Conservation (phyloP, 1,140 invertebrate species). For the Calliphora vicina region DNA sequence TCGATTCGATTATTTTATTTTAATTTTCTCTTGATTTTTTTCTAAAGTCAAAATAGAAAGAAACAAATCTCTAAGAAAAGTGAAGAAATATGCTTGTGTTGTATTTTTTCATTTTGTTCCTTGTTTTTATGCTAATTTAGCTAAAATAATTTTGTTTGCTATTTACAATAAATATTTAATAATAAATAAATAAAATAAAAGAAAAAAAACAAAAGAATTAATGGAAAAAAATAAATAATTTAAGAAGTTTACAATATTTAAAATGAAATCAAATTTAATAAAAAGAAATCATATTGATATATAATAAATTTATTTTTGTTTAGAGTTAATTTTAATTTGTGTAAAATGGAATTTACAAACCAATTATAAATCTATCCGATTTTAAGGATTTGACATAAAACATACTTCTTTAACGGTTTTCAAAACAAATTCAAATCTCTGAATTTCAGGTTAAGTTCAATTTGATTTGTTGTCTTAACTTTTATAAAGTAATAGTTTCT, state of each 20-base stretch:
- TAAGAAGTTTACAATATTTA: conserved; percentile 33
- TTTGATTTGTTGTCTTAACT: too few species aligned
- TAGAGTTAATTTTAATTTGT: too few species aligned
- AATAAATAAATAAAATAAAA: conserved; percentile 20
- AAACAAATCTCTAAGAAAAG: not conserved
- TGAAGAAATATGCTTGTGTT: conserved; percentile 24
- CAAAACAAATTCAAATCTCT: too few species aligned
- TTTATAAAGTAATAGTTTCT: too few species aligned
- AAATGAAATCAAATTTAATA: conserved; percentile 31
- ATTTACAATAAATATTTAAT: not conserved
- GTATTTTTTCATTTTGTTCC: conserved; percentile 25
- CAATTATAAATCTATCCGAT: too few species aligned
- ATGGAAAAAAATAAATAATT: conserved; percentile 27
- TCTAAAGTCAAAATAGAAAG: not conserved
- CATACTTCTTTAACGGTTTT: too few species aligned
- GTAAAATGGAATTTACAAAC: too few species aligned
- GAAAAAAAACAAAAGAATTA: conserved; percentile 10
- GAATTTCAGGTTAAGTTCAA: too few species aligned
- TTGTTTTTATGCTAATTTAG: conserved; percentile 31
- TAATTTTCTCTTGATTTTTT: not conserved
- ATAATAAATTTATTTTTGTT: not conserved
- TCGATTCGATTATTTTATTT: not conserved
- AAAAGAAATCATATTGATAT: conserved; percentile 27
- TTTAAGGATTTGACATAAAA: too few species aligned
- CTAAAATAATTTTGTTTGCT: conserved; percentile 23